These are phyloP conservation scores for Halictus quadricinctus DNA, from an alignment of 2,888 invertebrate genomes.

Conservation along the genomic window DNA sequence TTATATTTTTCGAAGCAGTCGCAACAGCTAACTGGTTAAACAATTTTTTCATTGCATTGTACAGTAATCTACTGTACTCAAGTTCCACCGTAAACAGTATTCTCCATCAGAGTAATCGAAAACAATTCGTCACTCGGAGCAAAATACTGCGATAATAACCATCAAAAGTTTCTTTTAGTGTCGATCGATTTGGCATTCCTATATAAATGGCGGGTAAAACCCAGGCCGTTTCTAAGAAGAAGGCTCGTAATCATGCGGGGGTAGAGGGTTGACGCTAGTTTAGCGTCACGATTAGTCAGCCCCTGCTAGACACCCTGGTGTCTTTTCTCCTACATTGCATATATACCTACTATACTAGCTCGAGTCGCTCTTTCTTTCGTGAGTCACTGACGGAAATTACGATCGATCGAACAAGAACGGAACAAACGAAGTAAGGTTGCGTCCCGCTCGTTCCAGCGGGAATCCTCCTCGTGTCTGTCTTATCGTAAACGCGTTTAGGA, in stretches of 20 bases:
- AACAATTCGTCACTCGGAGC: slow-evolving; percentile 23
- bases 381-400: slow-evolving; percentile 78
- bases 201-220: slow-evolving; percentile 64
- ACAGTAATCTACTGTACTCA: no score
- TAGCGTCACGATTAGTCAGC: slow-evolving; percentile 68
- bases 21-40: no score
- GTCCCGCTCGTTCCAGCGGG: slow-evolving; percentile 40
- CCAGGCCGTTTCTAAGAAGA: slow-evolving; percentile 52
- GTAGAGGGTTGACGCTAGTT: slow-evolving; percentile 62
- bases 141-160: slow-evolving; percentile 54
- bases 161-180: slow-evolving; percentile 46
- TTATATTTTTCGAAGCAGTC: no score
- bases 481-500: slow-evolving; percentile 70
- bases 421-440: slow-evolving; percentile 58
- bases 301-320: slow-evolving; percentile 60
- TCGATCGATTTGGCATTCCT: slow-evolving; percentile 52
- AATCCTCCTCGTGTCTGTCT: slow-evolving; percentile 59
- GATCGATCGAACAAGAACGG: slow-evolving; percentile 75
- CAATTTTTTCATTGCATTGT: no score
- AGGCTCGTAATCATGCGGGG: slow-evolving; percentile 49
- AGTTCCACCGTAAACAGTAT: background rate
- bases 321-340: slow-evolving; percentile 45
- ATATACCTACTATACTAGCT: slow-evolving; percentile 13
- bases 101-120: slow-evolving; percentile 11
- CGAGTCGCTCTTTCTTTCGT: slow-evolving; percentile 65